phyloP scores from a whole-genome alignment of 2,797 vertebrate genomes.

The Lutjanus argentimaculatus region DNA sequence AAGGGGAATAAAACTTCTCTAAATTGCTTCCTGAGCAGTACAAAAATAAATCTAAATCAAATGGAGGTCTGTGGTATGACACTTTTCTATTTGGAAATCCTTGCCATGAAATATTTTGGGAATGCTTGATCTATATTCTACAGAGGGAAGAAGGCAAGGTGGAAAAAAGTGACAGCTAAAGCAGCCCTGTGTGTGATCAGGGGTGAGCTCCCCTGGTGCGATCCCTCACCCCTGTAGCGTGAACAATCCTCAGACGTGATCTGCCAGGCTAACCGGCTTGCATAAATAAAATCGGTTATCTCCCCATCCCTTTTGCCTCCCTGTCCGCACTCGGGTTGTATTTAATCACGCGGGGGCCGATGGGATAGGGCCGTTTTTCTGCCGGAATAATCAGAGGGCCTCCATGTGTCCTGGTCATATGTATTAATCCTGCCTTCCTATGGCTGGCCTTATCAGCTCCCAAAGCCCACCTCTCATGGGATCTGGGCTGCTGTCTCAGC shows the following conservation, averaged over 20 bases:
- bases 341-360: constrained; percentile 86
- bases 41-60: constrained; percentile 1
- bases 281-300: constrained; percentile 90
- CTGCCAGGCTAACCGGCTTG: constrained; percentile 83
- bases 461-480: constrained; percentile 88
- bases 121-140: constrained; percentile 73
- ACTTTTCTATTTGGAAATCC: constrained; percentile 51
- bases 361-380: constrained; percentile 85
- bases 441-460: constrained; percentile 89
- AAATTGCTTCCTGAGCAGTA: background rate
- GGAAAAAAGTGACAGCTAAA: constrained; percentile 76
- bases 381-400: constrained; percentile 86
- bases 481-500: constrained; percentile 84
- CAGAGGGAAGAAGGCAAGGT: constrained; percentile 60
- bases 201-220: constrained; percentile 80
- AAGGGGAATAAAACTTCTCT: background rate
- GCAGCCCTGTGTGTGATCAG: constrained; percentile 83
- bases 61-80: constrained; percentile 13
- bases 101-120: constrained; percentile 72
- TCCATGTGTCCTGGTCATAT: constrained; percentile 86
- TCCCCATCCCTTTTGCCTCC: constrained; percentile 81
- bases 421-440: constrained; percentile 89
- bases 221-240: constrained; percentile 84
- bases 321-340: constrained; percentile 78
- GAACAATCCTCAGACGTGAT: constrained; percentile 86